Conservation (phyloP, 2,888 invertebrate genomes). For the Rotaria sp. region DNA sequence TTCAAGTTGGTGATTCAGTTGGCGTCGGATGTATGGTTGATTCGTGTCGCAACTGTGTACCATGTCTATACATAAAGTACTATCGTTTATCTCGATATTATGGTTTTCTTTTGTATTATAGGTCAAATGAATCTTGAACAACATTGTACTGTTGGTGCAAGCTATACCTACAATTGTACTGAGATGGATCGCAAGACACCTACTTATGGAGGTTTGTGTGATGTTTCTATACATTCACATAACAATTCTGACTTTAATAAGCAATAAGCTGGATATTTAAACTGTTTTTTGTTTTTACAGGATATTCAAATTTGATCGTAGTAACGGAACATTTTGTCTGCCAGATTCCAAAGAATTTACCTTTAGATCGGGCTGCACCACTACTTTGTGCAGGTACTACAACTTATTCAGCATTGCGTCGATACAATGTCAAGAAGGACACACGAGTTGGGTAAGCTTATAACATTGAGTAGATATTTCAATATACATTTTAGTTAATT, state of each 20-base stretch:
- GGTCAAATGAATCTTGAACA: not conserved
- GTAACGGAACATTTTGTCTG: not conserved
- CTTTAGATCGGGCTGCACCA: not conserved
- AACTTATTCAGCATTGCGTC: not conserved
- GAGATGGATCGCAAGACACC: not conserved
- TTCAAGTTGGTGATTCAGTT: conserved; percentile 33
- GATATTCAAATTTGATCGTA: not conserved
- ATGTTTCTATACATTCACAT: not conserved
- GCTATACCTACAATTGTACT: not conserved
- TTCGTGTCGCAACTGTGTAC: not conserved
- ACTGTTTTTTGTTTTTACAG: not conserved
- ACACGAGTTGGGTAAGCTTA: not conserved
- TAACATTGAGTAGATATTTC: not conserved
- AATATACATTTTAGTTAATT: not conserved
- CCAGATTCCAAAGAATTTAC: not conserved
- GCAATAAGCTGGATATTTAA: not conserved
- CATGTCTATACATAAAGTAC: not conserved
- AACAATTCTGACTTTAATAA: no score
- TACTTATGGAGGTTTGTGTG: not conserved
- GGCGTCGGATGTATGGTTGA: conserved; percentile 36
- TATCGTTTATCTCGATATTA: not conserved
- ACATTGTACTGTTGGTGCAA: not conserved
- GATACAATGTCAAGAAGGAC: not conserved
- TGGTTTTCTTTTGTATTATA: not conserved
- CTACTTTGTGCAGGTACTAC: conserved; percentile 14